Evolutionary conservation across 2,888 invertebrate species (phyloP), one percentile per base, ranked within the genome.

Genomic region (Caenorhabditis drosophilae): DNA sequence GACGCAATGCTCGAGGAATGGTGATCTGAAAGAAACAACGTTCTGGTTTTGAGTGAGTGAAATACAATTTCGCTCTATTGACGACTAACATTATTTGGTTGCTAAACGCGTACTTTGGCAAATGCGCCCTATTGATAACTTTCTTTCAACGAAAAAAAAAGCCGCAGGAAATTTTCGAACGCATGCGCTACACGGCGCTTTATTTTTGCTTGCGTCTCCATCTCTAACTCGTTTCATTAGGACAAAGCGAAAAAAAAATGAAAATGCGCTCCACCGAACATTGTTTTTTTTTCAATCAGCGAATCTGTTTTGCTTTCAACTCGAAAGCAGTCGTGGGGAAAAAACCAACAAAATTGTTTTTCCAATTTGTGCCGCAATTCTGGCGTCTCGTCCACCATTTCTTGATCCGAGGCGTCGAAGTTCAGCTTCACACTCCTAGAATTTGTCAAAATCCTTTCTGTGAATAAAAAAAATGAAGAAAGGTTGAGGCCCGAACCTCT

Each of bases 361-460:
- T 9, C 93, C 92, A 85, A 92, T 91, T 85, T 96, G 93, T 54
- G 91, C 89, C 68, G 94, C 90, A 1, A 96, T 89, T 82, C 87
- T 84, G 84, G 97, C 95, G 85, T 98, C 98, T 66, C 98, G 87
- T 0, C 93, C 95, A 48, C 97, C 88, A 87, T 98, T 98, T 78
- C 97, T 87, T 31, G 89, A 88, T 0, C 93, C 90, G 68, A 98
- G 91, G 82, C 93, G 88, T 56, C 88, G 88, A 87, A 96, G 89
- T 84, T 97, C 96, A 64, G 89, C 85, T 47, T 88, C 85, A 34
- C 92, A 84, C 84, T 92, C 75, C n/a, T n/a, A n/a, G n/a, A n/a
- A n/a, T n/a, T n/a, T n/a, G n/a, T n/a, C n/a, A n/a, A n/a, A n/a
- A n/a, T n/a, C n/a, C n/a, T n/a, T n/a, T n/a, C n/a, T n/a, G n/a